Evolutionary conservation across 2,888 invertebrate genomes (phyloP).

Genomic region (Temnothorax rugatulus): DNA sequence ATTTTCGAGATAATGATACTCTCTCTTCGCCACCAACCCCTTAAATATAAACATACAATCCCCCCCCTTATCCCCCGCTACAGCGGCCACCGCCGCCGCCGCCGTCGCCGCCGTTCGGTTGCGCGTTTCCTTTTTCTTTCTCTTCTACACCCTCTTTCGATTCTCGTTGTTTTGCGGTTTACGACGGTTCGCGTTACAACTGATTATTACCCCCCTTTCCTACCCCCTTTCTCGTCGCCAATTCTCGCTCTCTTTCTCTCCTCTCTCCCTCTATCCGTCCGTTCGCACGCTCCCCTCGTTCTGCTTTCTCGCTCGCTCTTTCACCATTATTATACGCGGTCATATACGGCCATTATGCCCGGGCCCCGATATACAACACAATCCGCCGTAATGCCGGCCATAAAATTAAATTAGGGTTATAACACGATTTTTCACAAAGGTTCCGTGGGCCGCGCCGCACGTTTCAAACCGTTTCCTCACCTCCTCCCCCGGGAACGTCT

Average conservation of each 20-base stretch:
- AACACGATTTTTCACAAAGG: slow-evolving; percentile 86
- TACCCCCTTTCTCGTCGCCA: slow-evolving; percentile 60
- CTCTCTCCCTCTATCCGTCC: slow-evolving; percentile 37
- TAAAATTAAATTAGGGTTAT: slow-evolving; percentile 87
- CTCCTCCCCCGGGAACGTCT: slow-evolving; percentile 40
- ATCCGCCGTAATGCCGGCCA: slow-evolving; percentile 85
- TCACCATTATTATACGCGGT: slow-evolving; percentile 77
- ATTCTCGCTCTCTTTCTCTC: slow-evolving; percentile 58
- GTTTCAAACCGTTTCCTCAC: slow-evolving; percentile 67
- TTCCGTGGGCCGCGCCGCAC: slow-evolving; percentile 76
- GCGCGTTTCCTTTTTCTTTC: slow-evolving; percentile 64
- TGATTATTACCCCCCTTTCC: slow-evolving; percentile 84
- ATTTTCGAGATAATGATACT: slow-evolving; percentile 76
- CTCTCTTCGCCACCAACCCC: slow-evolving; percentile 61
- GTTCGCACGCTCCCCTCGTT: slow-evolving; percentile 50
- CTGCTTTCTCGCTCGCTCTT: slow-evolving; percentile 61
- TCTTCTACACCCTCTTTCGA: slow-evolving; percentile 64
- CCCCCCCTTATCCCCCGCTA: slow-evolving; percentile 60
- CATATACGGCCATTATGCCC: slow-evolving; percentile 78
- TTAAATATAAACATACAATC: slow-evolving; percentile 76
- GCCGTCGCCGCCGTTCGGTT: slow-evolving; percentile 57
- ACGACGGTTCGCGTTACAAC: slow-evolving; percentile 85
- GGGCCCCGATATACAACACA: slow-evolving; percentile 81
- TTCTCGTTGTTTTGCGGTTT: slow-evolving; percentile 85
- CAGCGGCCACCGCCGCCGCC: slow-evolving; percentile 27